These are phyloP conservation scores for Cybosia mesomella DNA, from an alignment of 2,888 invertebrate genomes.

Conservation along the genomic window DNA sequence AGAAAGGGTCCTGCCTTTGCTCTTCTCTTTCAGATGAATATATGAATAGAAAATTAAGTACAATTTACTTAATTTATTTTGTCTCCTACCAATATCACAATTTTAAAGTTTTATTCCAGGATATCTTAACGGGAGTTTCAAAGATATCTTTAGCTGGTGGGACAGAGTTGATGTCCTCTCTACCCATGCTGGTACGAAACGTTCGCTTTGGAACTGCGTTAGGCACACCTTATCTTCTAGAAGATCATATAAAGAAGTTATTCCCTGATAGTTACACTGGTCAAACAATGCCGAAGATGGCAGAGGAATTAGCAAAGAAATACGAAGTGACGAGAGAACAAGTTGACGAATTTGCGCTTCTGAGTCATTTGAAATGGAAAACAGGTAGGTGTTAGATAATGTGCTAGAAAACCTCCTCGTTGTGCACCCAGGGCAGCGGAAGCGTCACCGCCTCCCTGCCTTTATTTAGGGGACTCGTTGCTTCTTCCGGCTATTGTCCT, in stretches of 20 bases:
- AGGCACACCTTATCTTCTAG: conserved; percentile 91
- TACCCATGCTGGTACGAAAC: conserved; percentile 94
- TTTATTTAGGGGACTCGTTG: background rate
- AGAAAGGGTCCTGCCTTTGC: too few species aligned
- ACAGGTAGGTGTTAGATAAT: conserved; percentile 82
- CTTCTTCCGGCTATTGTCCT: background rate
- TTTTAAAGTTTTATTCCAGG: conserved; percentile 81
- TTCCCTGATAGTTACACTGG: conserved; percentile 93
- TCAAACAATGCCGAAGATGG: conserved; percentile 95
- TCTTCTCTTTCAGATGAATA: too few species aligned
- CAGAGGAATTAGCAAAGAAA: conserved; percentile 93
- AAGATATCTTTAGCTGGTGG: conserved; percentile 96
- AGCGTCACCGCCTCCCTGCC: background rate
- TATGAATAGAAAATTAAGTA: background rate
- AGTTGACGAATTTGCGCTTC: conserved; percentile 93
- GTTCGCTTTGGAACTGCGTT: conserved; percentile 95
- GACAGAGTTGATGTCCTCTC: conserved; percentile 96
- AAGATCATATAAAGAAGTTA: conserved; percentile 88
- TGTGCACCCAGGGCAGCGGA: background rate
- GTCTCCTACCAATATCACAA: background rate
- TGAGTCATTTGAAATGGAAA: conserved; percentile 95
- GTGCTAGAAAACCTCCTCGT: background rate
- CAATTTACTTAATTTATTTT: too few species aligned
- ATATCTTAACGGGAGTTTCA: conserved; percentile 93
- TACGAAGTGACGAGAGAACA: conserved; percentile 91